A percentile compares a stretch with the other conserved stretches of the same genome.
phyloP scores from a whole-genome alignment of 2,888 invertebrate species.

The Torymus texanus region DNA sequence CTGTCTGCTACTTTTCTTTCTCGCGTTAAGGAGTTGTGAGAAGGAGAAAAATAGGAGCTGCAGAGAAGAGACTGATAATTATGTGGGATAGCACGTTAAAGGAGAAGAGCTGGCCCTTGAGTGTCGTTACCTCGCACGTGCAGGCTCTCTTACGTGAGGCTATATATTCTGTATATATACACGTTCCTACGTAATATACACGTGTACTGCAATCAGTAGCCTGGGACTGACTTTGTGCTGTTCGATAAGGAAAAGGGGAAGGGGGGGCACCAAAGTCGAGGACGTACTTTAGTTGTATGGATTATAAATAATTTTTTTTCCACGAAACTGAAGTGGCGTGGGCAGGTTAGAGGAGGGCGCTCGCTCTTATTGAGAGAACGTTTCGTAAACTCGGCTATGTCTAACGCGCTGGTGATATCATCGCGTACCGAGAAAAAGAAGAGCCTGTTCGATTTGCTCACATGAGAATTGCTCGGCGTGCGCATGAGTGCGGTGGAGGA shows the following conservation, averaged over 20 bases:
- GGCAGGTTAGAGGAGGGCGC: not conserved
- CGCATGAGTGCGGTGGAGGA: too few species aligned
- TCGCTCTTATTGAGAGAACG: too few species aligned
- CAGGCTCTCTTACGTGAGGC: not conserved
- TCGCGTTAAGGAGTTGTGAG: not conserved
- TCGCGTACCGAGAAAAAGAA: too few species aligned
- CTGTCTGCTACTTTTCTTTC: slow-evolving; percentile 22
- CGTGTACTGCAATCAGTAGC: too few species aligned
- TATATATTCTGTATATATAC: not conserved
- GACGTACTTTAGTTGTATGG: not conserved
- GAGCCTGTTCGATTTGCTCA: too few species aligned
- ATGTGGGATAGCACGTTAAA: slow-evolving; percentile 5
- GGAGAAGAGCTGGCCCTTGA: not conserved
- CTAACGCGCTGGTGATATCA: too few species aligned
- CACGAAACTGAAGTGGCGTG: not conserved
- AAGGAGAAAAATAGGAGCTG: slow-evolving; percentile 21
- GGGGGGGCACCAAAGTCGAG: not conserved
- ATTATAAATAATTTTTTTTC: slow-evolving; percentile 22
- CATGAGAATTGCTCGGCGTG: too few species aligned
- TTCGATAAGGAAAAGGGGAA: too few species aligned
- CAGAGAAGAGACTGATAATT: slow-evolving; percentile 31
- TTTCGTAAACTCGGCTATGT: too few species aligned
- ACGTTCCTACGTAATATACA: too few species aligned
- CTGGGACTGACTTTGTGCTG: too few species aligned
- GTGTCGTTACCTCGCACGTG: not conserved